Evolutionary conservation across 2,888 invertebrate genomes (phyloP).

Genomic region (Stomorhina lunata): DNA sequence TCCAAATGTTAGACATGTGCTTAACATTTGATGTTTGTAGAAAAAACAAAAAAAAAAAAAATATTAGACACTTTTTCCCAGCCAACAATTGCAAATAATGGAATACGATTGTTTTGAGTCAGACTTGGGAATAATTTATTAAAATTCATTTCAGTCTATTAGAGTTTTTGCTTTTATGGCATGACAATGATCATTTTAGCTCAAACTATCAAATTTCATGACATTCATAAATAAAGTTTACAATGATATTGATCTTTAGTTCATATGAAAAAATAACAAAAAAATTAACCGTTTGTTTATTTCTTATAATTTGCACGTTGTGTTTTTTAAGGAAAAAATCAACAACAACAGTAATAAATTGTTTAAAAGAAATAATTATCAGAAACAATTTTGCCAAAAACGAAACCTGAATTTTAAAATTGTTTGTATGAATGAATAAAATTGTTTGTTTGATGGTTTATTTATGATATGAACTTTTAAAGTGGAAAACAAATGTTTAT

Average conservation of each 20-base stretch:
- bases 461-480: not conserved
- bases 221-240: constrained; percentile 5
- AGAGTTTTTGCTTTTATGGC: not conserved
- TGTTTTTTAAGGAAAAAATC: not conserved
- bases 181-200: not conserved
- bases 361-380: not conserved
- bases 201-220: constrained; percentile 11
- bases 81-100: constrained; percentile 4
- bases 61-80: constrained; percentile 8
- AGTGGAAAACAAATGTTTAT: not conserved
- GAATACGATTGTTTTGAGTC: not conserved
- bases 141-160: constrained; percentile 20
- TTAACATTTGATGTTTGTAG: constrained; percentile 26
- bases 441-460: not conserved
- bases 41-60: no score
- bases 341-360: not conserved
- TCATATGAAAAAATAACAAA: not conserved
- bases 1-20: not conserved
- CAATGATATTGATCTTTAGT: not conserved
- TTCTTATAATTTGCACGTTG: not conserved
- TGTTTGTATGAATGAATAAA: not conserved
- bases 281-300: not conserved
- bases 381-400: constrained; percentile 13
- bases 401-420: constrained; percentile 26
- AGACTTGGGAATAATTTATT: constrained; percentile 41